Conservation (phyloP, 2,113 vertebrate species). For the Labeo catla region DNA sequence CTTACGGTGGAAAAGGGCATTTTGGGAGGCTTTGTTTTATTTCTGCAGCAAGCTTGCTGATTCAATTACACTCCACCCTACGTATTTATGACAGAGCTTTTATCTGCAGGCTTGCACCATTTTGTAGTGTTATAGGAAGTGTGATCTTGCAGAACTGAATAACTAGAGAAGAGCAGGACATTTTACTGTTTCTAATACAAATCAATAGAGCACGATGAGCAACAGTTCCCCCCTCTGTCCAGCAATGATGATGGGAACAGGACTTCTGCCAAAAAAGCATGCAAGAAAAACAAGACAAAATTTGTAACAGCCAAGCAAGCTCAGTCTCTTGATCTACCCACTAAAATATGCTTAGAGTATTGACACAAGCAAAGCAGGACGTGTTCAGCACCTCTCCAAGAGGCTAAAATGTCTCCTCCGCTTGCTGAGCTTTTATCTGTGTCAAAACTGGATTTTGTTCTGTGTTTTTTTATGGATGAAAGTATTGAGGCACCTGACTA, state of each 20-base stretch:
- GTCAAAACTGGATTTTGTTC: background rate
- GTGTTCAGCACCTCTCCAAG: conserved; percentile 65
- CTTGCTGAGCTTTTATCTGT: conserved; percentile 59
- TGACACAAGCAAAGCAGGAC: conserved; percentile 63
- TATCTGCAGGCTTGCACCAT: background rate
- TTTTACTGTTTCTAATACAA: background rate
- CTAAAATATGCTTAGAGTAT: conserved; percentile 58
- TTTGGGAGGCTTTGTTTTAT: conserved; percentile 29
- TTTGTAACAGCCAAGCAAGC: conserved; percentile 55
- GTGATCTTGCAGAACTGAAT: background rate
- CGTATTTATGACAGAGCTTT: background rate
- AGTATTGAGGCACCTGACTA: too few relatives aligned
- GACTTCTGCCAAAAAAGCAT: background rate
- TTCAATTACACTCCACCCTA: conserved; percentile 68
- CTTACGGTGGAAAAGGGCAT: conserved; percentile 56
- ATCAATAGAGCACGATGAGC: background rate
- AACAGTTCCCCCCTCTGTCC: too few relatives aligned
- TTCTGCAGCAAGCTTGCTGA: conserved; percentile 57
- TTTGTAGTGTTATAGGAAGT: background rate
- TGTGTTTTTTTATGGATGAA: conserved; percentile 39
- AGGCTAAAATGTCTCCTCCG: conserved; percentile 65
- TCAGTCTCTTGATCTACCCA: conserved; percentile 59
- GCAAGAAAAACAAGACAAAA: conserved; percentile 17
- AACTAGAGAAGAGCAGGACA: background rate
- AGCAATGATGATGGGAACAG: background rate